Percentiles rank a stretch among this genome's conserved stretches.
phyloP scores from a whole-genome alignment of 2,797 vertebrate species.

The Galago senegalensis region DNA sequence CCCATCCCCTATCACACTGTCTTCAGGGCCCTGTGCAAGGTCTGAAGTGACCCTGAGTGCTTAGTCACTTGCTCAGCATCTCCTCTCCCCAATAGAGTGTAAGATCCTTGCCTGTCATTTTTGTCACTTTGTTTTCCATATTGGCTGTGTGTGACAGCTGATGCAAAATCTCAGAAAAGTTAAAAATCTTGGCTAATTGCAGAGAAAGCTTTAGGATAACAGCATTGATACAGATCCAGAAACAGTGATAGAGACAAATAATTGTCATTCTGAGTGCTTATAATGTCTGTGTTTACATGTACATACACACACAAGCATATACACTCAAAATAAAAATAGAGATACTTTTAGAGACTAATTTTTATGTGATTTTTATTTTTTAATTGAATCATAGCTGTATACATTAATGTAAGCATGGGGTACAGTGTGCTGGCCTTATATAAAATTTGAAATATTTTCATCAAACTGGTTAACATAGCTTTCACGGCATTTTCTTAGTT shows the following conservation, averaged over 20 bases:
- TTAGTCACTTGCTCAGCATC: not conserved
- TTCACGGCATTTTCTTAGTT: too few relatives aligned
- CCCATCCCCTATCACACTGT: not conserved
- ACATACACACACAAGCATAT: not conserved
- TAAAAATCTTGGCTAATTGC: not conserved
- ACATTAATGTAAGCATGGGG: too few relatives aligned
- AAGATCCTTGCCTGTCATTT: not conserved
- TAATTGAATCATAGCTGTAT: too few relatives aligned
- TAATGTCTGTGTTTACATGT: not conserved
- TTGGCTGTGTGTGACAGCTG: not conserved
- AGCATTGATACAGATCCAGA: not conserved
- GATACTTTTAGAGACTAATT: not conserved
- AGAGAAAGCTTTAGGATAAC: not conserved
- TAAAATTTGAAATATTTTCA: too few relatives aligned
- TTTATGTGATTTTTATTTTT: not conserved
- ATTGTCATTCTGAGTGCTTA: not conserved
- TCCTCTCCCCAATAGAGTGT: not conserved
- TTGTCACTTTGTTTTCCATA: not conserved
- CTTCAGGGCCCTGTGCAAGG: not conserved
- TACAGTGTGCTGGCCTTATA: too few relatives aligned
- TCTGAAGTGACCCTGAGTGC: not conserved
- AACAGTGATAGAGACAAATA: not conserved
- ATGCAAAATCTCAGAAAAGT: conserved; percentile 36
- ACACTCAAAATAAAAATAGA: not conserved
- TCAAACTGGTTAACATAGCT: too few relatives aligned